Evolutionary conservation across 2,797 vertebrate genomes (phyloP).

Genomic region (Notoglanidium macrostoma): DNA sequence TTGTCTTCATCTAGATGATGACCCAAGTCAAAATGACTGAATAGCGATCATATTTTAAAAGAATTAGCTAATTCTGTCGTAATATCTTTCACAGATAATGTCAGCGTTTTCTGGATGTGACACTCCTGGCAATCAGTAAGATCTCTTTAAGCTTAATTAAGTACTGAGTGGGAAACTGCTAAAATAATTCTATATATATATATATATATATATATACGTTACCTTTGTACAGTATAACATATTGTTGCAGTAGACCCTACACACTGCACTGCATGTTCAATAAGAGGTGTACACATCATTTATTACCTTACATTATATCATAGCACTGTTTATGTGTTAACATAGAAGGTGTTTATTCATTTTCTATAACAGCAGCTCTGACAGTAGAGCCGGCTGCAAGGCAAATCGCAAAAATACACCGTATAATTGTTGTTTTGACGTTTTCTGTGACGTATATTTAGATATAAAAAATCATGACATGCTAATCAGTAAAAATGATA

Average conservation of each 20-base stretch:
- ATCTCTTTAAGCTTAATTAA: not conserved
- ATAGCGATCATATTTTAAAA: not conserved
- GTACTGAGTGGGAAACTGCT: not conserved
- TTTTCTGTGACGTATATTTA: not conserved
- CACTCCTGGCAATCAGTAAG: slow-evolving; percentile 49
- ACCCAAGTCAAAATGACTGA: not conserved
- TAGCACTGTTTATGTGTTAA: no score
- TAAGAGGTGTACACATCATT: not conserved
- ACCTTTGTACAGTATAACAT: not conserved
- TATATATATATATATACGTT: no score
- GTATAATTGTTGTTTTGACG: not conserved
- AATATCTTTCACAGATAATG: slow-evolving; percentile 32
- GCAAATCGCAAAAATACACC: not conserved
- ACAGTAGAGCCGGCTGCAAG: not conserved
- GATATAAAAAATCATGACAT: not conserved
- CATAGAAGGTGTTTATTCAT: not conserved
- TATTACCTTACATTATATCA: not conserved
- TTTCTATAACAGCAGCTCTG: not conserved
- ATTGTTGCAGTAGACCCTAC: not conserved
- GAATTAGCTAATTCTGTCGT: not conserved
- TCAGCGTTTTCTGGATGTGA: slow-evolving; percentile 41
- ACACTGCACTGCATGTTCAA: not conserved
- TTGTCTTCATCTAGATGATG: not conserved
- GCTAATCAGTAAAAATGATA: not conserved
- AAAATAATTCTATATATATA: not conserved